A percentile compares a stretch with the other conserved stretches of the same genome.
Evolutionary conservation across 2,888 invertebrate species (phyloP).

Genomic region (Noctua pronuba): DNA sequence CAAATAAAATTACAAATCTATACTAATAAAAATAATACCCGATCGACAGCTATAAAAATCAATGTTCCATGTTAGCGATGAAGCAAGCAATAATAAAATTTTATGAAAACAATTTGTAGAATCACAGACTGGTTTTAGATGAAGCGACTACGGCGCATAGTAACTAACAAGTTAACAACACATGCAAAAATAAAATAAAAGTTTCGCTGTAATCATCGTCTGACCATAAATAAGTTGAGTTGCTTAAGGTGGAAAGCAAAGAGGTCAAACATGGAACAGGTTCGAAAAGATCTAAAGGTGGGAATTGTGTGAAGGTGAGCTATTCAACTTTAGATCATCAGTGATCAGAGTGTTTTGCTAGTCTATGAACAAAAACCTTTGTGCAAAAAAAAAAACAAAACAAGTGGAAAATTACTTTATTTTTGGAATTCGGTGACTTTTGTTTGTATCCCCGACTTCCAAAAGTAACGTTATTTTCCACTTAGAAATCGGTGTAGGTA

Average conservation of each 20-base stretch:
- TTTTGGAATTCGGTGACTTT: too few species aligned
- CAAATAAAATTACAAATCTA: conserved; percentile 7
- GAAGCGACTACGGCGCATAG: conserved; percentile 1
- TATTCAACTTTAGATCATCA: conserved; percentile 1
- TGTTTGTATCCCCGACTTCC: too few species aligned
- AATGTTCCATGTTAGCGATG: conserved; percentile 2
- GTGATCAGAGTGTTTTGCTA: too few species aligned
- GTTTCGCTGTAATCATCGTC: conserved; percentile 1
- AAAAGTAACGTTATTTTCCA: too few species aligned
- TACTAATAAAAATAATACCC: conserved; percentile 16
- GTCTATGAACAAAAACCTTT: neutral
- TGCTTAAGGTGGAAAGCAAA: neutral
- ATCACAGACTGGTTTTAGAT: conserved; percentile 25
- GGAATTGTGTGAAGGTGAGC: conserved; percentile 8
- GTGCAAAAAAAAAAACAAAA: too few species aligned
- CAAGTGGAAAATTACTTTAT: too few species aligned
- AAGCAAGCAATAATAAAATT: conserved; percentile 7
- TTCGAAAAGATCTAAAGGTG: conserved; percentile 13
- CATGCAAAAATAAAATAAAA: conserved; percentile 16
- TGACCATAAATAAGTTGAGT: conserved; percentile 16
- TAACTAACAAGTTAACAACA: conserved; percentile 1
- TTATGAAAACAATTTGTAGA: conserved; percentile 9
- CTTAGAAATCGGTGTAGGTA: too few species aligned
- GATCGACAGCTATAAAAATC: conserved; percentile 22
- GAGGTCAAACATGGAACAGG: conserved; percentile 43